A percentile compares a stretch with the other conserved stretches of the same genome.
These are phyloP conservation scores for Sarcophaga subvicina DNA, from an alignment of 2,888 invertebrate genomes.

Conservation along the genomic window DNA sequence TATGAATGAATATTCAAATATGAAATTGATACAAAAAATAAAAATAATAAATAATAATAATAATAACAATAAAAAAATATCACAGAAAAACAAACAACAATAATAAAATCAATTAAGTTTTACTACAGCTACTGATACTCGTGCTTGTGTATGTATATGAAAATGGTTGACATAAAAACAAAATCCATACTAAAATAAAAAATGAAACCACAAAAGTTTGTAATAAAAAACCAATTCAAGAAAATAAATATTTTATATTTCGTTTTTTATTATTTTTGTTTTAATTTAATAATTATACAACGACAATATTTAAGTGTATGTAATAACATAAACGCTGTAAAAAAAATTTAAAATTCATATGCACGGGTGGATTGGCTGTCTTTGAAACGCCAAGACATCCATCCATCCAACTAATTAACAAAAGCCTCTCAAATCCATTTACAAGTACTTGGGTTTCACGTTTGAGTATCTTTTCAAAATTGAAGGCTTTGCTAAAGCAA, in stretches of 20 bases:
- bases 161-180: neutral
- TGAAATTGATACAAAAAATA: conserved; percentile 46
- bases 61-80: neutral
- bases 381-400: no score
- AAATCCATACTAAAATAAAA: neutral
- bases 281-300: conserved; percentile 25
- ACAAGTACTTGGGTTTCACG: neutral
- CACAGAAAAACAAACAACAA: neutral
- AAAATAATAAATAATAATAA: neutral
- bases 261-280: neutral
- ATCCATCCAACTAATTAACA: neutral
- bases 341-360: no score
- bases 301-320: conserved; percentile 46
- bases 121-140: neutral
- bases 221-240: neutral
- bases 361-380: no score
- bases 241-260: neutral
- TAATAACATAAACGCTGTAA: conserved; percentile 10
- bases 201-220: neutral
- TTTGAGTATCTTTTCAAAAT: neutral
- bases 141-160: neutral
- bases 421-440: neutral
- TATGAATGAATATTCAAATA: conserved; percentile 50
- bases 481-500: neutral
- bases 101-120: neutral